Conservation (phyloP, 2,113 vertebrate genomes). For the Callospermophilus lateralis region DNA sequence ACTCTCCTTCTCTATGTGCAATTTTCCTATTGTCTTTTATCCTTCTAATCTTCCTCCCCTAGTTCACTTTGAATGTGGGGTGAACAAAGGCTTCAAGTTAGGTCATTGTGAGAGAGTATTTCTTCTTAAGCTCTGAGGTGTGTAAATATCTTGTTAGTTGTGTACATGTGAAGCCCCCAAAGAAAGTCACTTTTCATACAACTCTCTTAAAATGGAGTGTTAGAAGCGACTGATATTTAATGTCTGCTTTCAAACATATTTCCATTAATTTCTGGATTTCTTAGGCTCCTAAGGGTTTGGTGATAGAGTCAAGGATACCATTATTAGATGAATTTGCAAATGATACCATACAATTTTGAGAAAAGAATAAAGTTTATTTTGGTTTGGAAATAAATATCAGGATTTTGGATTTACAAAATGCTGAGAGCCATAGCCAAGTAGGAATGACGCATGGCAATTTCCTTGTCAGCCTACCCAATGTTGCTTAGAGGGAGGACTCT, state of each 20-base stretch:
- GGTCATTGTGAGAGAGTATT: neutral
- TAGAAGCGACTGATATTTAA: neutral
- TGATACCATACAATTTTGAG: neutral
- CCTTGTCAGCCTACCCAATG: too few relatives aligned
- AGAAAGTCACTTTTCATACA: neutral
- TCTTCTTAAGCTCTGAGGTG: neutral
- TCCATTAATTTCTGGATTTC: neutral
- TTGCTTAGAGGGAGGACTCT: too few relatives aligned
- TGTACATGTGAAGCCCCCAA: neutral
- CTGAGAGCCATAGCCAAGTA: too few relatives aligned
- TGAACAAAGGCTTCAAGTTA: neutral
- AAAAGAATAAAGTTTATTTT: neutral
- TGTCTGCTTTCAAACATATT: neutral
- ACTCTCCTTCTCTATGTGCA: neutral
- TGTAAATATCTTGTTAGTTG: neutral
- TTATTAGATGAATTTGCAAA: neutral
- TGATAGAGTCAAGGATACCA: neutral
- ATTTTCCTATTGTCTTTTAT: neutral
- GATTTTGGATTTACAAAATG: neutral
- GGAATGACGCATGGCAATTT: too few relatives aligned
- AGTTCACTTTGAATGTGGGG: conserved; percentile 19
- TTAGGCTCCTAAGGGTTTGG: neutral
- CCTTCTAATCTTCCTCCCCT: neutral
- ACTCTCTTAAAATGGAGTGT: neutral
- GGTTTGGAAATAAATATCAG: neutral